These are phyloP conservation scores for Melozone crissalis DNA, from an alignment of 2,113 vertebrate genomes.

Conservation along the genomic window DNA sequence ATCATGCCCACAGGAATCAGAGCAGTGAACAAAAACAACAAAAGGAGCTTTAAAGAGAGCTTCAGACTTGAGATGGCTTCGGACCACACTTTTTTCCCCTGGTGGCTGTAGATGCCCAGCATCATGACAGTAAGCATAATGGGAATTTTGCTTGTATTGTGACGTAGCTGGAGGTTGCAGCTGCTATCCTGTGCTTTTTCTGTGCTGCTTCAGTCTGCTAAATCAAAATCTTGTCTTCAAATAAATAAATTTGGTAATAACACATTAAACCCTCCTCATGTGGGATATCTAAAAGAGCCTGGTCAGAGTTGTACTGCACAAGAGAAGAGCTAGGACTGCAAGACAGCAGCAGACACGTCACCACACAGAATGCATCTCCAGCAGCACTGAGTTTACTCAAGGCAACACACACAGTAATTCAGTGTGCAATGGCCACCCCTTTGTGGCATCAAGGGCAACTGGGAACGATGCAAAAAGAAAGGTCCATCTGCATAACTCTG, in stretches of 20 bases:
- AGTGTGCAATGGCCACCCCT: background rate
- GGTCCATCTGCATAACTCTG: background rate
- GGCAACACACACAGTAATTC: background rate
- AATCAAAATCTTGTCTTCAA: background rate
- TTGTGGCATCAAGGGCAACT: background rate
- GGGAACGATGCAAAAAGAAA: background rate
- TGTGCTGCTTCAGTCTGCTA: background rate
- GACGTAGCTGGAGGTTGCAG: background rate
- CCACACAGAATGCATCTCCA: accelerated
- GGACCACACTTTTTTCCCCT: background rate
- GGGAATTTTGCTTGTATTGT: background rate
- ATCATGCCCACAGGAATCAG: background rate
- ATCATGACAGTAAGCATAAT: accelerated
- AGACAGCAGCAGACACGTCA: background rate
- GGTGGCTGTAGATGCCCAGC: background rate
- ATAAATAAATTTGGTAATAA: background rate
- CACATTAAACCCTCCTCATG: background rate
- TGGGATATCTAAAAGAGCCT: background rate
- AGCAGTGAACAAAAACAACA: background rate
- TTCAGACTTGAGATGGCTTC: background rate
- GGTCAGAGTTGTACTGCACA: background rate
- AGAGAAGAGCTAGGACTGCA: background rate
- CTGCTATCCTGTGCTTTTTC: background rate
- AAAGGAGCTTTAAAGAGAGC: background rate
- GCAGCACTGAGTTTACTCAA: background rate